These are phyloP conservation scores for Dicycla oo DNA, from an alignment of 2,888 invertebrate species.

Conservation along the genomic window DNA sequence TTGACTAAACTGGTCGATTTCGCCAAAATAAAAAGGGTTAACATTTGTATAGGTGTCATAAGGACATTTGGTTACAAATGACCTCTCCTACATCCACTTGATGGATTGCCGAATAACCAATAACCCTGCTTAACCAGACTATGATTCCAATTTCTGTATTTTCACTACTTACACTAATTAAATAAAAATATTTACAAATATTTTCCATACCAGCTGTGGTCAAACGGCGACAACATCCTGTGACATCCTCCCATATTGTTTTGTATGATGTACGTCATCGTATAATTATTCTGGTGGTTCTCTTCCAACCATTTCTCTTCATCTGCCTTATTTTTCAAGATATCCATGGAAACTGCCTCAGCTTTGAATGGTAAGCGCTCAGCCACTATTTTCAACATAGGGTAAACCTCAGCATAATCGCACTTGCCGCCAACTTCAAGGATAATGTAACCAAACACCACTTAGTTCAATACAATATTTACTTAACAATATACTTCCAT, in stretches of 20 bases:
- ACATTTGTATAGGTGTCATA: too few relatives aligned
- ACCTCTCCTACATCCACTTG: too few relatives aligned
- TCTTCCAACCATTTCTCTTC: slow-evolving; percentile 91
- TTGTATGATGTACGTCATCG: slow-evolving; percentile 96
- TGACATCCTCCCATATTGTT: slow-evolving; percentile 98
- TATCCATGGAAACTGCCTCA: slow-evolving; percentile 94
- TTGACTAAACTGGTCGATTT: too few relatives aligned
- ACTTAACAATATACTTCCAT: slow-evolving; percentile 1
- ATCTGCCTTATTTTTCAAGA: slow-evolving; percentile 91
- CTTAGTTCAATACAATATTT: slow-evolving; percentile 16
- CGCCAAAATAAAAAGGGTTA: too few relatives aligned
- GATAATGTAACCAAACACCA: too few relatives aligned
- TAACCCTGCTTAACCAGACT: too few relatives aligned
- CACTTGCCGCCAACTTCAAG: too few relatives aligned
- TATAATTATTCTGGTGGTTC: slow-evolving; percentile 95
- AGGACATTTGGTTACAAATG: too few relatives aligned
- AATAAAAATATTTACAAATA: slow-evolving; percentile 86
- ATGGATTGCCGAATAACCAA: too few relatives aligned
- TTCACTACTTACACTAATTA: slow-evolving; percentile 5
- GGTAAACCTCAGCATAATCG: too few relatives aligned
- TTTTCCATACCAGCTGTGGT: slow-evolving; percentile 96
- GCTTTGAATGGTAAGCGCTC: slow-evolving; percentile 97
- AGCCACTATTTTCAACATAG: slow-evolving; percentile 92
- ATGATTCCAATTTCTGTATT: slow-evolving; percentile 3
- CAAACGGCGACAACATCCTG: slow-evolving; percentile 95